These are phyloP conservation scores for Synergus umbraculus DNA, from an alignment of 2,888 invertebrate species.

Conservation along the genomic window DNA sequence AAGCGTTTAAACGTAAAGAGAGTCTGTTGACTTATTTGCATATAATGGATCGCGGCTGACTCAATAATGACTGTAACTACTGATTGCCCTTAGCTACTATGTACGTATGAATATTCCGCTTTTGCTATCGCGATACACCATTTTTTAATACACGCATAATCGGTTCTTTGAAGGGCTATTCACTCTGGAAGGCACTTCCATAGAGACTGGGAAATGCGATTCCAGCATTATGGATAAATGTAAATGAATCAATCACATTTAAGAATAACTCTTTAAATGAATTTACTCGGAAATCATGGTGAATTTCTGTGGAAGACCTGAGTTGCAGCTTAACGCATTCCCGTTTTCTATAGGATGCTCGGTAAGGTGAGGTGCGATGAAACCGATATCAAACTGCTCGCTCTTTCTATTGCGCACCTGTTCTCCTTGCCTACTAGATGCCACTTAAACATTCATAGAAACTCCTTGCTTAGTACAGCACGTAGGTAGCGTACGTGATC, in stretches of 20 bases:
- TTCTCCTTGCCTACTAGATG: conserved; percentile 50
- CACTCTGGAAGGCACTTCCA: background rate
- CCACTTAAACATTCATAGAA: conserved; percentile 64
- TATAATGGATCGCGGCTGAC: conserved; percentile 52
- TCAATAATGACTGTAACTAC: conserved; percentile 38
- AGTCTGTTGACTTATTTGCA: conserved; percentile 56
- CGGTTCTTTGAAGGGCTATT: background rate
- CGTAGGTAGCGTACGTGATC: conserved; percentile 57
- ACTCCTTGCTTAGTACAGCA: conserved; percentile 59
- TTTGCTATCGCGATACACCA: conserved; percentile 19
- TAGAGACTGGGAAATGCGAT: too few species aligned
- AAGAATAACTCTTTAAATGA: conserved; percentile 27
- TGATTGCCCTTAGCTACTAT: conserved; percentile 32
- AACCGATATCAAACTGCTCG: conserved; percentile 16
- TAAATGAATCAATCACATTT: background rate
- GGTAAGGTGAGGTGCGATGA: conserved; percentile 28
- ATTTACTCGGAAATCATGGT: conserved; percentile 17
- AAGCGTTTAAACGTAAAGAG: conserved; percentile 54
- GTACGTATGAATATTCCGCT: conserved; percentile 24
- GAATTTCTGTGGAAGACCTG: conserved; percentile 18
- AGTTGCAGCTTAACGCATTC: conserved; percentile 53
- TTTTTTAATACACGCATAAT: background rate
- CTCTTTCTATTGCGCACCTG: conserved; percentile 29
- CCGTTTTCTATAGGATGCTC: conserved; percentile 55
- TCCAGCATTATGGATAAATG: too few species aligned